Conservation (phyloP, 2,888 invertebrate genomes). For the Meteorus colon region DNA sequence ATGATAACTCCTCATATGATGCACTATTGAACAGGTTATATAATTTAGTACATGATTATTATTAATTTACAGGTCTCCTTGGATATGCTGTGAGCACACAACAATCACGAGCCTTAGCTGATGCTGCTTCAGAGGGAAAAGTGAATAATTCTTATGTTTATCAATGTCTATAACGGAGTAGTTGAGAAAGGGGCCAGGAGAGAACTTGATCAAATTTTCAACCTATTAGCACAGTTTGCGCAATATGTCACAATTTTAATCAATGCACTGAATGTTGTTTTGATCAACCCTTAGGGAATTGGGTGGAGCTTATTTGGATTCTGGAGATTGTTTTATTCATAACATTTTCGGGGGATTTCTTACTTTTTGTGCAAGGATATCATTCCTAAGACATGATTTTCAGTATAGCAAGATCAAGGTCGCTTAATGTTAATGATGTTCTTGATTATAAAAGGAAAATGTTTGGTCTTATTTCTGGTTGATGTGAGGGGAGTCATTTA, state of each 20-base stretch:
- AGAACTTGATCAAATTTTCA: neutral
- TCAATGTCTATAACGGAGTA: neutral
- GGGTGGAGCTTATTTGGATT: too few relatives aligned
- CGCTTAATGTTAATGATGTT: too few relatives aligned
- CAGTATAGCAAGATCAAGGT: too few relatives aligned
- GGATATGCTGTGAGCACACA: constrained; percentile 62
- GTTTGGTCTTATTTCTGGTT: too few relatives aligned
- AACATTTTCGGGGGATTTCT: too few relatives aligned
- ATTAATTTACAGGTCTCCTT: constrained; percentile 64
- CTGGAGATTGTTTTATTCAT: too few relatives aligned
- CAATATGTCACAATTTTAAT: constrained; percentile 27
- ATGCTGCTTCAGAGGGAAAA: constrained; percentile 70
- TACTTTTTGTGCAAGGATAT: too few relatives aligned
- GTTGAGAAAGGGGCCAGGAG: neutral
- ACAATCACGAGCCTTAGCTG: constrained; percentile 64
- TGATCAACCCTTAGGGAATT: too few relatives aligned
- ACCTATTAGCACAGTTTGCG: neutral
- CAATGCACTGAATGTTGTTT: neutral
- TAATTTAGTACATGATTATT: constrained; percentile 10
- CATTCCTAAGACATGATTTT: too few relatives aligned
- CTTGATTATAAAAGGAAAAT: too few relatives aligned
- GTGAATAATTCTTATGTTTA: constrained; percentile 51
- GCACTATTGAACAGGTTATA: neutral
- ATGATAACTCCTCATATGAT: neutral
- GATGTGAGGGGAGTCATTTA: too few relatives aligned